These are phyloP conservation scores for Porites lutea DNA, from an alignment of 64 coral and sea anemone genomes.

Conservation along the genomic window DNA sequence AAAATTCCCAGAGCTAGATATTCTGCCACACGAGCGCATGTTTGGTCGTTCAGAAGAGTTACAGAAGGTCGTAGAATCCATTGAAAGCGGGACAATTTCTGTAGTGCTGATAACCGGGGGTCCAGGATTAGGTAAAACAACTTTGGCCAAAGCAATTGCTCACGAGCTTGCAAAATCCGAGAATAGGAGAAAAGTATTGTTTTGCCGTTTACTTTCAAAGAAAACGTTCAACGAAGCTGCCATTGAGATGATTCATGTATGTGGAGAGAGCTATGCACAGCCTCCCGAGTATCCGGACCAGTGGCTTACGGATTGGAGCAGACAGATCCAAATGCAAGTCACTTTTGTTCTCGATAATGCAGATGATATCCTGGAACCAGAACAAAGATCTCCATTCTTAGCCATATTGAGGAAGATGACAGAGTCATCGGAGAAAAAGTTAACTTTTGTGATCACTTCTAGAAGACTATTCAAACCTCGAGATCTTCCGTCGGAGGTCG, in stretches of 20 bases:
- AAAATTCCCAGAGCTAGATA: neutral
- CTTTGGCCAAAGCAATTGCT: slow-evolving; percentile 48
- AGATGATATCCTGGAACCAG: slow-evolving; percentile 13
- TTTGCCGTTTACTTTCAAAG: slow-evolving; percentile 20
- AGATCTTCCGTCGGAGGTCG: neutral
- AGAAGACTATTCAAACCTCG: neutral
- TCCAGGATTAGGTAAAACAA: slow-evolving; percentile 69
- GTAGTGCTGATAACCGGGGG: slow-evolving; percentile 56
- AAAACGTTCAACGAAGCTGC: slow-evolving; percentile 20
- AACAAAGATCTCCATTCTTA: neutral
- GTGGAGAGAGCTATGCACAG: neutral
- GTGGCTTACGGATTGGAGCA: slow-evolving; percentile 46
- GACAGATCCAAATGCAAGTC: neutral
- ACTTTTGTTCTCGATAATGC: slow-evolving; percentile 49
- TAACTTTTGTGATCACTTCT: slow-evolving; percentile 48
- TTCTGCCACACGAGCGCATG: neutral
- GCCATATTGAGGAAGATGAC: slow-evolving; percentile 35
- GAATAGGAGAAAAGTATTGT: neutral
- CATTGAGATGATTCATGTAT: slow-evolving; percentile 13
- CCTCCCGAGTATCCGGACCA: neutral
- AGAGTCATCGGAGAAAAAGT: slow-evolving; percentile 4
- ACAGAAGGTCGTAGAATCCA: neutral
- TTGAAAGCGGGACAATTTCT: neutral
- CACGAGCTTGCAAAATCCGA: neutral
- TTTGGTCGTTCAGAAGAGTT: slow-evolving; percentile 34